Conservation (phyloP, 2,888 invertebrate species). For the Cynaeus angustus region DNA sequence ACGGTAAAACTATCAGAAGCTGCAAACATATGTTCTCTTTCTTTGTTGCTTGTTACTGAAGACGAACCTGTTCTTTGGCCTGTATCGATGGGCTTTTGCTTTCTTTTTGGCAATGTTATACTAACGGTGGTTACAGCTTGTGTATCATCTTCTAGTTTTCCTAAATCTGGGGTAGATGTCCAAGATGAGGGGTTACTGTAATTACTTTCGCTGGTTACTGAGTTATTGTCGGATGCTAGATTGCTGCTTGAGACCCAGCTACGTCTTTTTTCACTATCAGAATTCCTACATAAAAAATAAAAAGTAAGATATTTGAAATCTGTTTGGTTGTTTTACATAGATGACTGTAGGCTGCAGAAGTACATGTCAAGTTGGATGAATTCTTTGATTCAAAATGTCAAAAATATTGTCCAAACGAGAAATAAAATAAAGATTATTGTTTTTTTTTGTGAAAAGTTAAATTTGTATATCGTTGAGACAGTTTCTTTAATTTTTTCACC, state of each 20-base stretch:
- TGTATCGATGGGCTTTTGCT: conserved; percentile 77
- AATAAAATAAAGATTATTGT: no score
- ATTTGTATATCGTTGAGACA: no score
- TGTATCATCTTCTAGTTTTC: conserved; percentile 76
- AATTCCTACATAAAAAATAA: conserved; percentile 45
- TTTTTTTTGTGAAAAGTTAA: no score
- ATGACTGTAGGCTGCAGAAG: no score
- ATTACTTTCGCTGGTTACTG: conserved; percentile 56
- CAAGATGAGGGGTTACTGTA: conserved; percentile 76
- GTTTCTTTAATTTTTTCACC: no score
- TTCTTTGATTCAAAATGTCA: no score
- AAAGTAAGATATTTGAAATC: neutral
- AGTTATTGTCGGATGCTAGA: conserved; percentile 69
- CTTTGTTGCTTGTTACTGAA: neutral
- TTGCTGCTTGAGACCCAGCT: conserved; percentile 88
- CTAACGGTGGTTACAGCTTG: conserved; percentile 80
- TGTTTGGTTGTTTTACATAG: no score
- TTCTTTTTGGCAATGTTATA: conserved; percentile 80
- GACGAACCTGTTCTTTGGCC: conserved; percentile 69
- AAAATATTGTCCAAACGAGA: no score
- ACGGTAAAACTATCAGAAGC: conserved; percentile 66
- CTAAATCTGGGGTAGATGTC: conserved; percentile 89
- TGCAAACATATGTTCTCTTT: conserved; percentile 47
- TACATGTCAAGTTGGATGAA: no score
- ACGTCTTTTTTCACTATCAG: conserved; percentile 71